Percentiles rank a stretch among this genome's conserved stretches.
Evolutionary conservation across 1,140 invertebrate genomes (phyloP).

Genomic region (Ceratina calcarata): DNA sequence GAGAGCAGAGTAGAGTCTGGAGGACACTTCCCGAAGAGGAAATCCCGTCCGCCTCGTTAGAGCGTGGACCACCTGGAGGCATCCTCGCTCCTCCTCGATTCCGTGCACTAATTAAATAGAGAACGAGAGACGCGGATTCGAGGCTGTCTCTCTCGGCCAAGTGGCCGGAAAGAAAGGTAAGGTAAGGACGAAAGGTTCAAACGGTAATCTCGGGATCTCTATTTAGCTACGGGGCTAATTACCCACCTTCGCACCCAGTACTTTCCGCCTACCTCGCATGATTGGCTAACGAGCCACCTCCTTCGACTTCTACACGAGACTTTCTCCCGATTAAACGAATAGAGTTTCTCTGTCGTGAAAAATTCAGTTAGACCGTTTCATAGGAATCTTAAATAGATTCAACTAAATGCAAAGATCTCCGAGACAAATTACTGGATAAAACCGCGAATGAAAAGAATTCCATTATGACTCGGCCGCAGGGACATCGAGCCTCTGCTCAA

Average conservation of each 20-base stretch:
- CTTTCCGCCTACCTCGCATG: neutral
- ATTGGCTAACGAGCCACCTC: too few species aligned
- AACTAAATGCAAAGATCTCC: too few species aligned
- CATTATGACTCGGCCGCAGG: neutral
- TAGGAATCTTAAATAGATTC: too few species aligned
- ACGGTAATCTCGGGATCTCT: neutral
- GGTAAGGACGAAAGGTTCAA: too few species aligned
- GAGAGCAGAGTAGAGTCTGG: neutral
- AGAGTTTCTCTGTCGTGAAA: too few species aligned
- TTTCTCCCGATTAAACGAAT: too few species aligned
- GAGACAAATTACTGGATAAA: neutral
- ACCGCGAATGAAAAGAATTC: neutral
- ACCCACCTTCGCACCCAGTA: neutral
- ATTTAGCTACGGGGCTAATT: slow-evolving; percentile 21
- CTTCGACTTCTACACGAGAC: too few species aligned
- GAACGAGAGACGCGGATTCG: slow-evolving; percentile 41
- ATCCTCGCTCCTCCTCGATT: slow-evolving; percentile 44
- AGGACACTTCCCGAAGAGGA: slow-evolving; percentile 19
- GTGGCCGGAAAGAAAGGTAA: neutral
- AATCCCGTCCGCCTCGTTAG: slow-evolving; percentile 27
- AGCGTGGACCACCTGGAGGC: slow-evolving; percentile 21
- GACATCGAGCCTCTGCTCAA: slow-evolving; percentile 1
- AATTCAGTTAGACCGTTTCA: too few species aligned
- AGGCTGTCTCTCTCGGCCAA: neutral
- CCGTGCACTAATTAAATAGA: slow-evolving; percentile 56